Conservation (phyloP, 2,113 vertebrate genomes). For the Melospiza melodia region DNA sequence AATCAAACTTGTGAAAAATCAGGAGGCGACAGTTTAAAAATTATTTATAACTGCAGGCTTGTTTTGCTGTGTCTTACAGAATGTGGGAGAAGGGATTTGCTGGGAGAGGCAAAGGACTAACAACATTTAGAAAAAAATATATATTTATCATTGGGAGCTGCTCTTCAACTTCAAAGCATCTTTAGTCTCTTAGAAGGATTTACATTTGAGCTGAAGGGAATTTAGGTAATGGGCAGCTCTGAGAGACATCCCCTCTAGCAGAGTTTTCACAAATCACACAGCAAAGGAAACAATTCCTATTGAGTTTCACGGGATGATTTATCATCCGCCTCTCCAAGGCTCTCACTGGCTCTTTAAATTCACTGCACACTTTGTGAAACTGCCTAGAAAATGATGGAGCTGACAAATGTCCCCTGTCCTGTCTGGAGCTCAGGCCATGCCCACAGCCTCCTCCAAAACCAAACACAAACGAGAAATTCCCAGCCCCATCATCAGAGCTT, state of each 20-base stretch:
- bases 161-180: slow-evolving; percentile 48
- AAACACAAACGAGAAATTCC: background rate
- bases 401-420: background rate
- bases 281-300: slow-evolving; percentile 40
- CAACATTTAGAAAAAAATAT: background rate
- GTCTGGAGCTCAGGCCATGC: background rate
- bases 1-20: slow-evolving; percentile 27
- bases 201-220: slow-evolving; percentile 67
- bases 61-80: background rate
- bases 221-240: slow-evolving; percentile 53
- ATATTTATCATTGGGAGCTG: slow-evolving; percentile 38
- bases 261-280: slow-evolving; percentile 9
- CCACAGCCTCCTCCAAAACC: background rate
- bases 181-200: slow-evolving; percentile 70
- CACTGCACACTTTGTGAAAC: background rate
- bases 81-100: background rate
- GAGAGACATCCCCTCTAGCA: slow-evolving; percentile 66
- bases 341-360: slow-evolving; percentile 21
- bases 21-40: background rate
- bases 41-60: slow-evolving; percentile 17
- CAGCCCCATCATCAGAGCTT: background rate
- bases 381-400: background rate
- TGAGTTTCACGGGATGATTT: slow-evolving; percentile 63
- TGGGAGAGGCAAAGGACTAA: background rate
- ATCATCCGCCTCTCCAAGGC: slow-evolving; percentile 23